phyloP scores from a whole-genome alignment of 2,888 invertebrate genomes.

The Apamea sordens region DNA sequence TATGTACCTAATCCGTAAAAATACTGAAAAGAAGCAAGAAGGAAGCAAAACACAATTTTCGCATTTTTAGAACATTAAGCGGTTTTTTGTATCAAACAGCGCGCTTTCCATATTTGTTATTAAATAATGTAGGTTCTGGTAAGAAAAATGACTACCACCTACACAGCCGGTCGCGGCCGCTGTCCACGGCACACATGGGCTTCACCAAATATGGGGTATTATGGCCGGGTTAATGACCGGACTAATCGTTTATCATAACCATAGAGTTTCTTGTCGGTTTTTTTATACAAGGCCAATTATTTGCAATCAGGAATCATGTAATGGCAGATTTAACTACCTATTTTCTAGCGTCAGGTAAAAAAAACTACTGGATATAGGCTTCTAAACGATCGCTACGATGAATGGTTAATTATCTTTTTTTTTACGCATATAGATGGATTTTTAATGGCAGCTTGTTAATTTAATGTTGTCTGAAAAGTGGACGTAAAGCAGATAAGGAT shows the following conservation, averaged over 20 bases:
- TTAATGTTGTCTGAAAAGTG: not conserved
- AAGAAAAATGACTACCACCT: constrained; percentile 30
- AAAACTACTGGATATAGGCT: not conserved
- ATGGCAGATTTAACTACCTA: not conserved
- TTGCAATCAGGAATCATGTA: not conserved
- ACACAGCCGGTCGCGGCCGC: constrained; percentile 17
- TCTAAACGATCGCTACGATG: not conserved
- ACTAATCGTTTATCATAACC: constrained; percentile 7
- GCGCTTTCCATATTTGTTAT: not conserved
- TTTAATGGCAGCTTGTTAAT: not conserved
- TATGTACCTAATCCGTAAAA: too few relatives aligned
- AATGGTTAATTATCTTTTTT: not conserved
- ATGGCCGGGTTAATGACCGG: constrained; percentile 24
- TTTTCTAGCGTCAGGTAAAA: not conserved
- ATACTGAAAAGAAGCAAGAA: not conserved
- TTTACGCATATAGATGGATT: not conserved
- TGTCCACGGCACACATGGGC: constrained; percentile 12
- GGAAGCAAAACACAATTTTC: not conserved
- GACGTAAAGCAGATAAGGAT: not conserved
- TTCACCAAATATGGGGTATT: constrained; percentile 25
- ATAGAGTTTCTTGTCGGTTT: constrained; percentile 4
- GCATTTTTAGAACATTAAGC: not conserved
- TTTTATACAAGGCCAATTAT: constrained; percentile 2
- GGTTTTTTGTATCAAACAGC: not conserved
- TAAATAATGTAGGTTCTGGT: not conserved